These are phyloP conservation scores for Camponotus pennsylvanicus DNA, from an alignment of 1,140 invertebrate species.

Conservation along the genomic window DNA sequence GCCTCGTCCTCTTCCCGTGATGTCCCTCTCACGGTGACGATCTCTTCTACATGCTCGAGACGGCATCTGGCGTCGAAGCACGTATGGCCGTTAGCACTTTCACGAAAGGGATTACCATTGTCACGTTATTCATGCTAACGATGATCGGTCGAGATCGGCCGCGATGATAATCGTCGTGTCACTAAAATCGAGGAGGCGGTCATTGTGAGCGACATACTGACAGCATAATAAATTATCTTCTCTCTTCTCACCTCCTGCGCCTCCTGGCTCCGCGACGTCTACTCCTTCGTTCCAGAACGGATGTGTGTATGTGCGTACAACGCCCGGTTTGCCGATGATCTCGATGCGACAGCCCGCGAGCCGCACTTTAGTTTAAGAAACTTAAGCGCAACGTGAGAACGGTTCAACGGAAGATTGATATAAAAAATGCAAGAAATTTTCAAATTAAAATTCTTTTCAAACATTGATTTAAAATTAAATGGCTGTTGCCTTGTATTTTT, in stretches of 20 bases:
- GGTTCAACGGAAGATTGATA: not conserved
- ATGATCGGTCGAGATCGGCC: slow-evolving; percentile 84
- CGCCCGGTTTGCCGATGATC: slow-evolving; percentile 56
- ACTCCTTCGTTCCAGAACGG: slow-evolving; percentile 30
- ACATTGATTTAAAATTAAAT: not conserved
- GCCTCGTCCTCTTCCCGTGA: slow-evolving; percentile 42
- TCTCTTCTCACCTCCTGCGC: slow-evolving; percentile 38
- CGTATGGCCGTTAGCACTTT: slow-evolving; percentile 76
- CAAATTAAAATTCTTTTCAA: not conserved
- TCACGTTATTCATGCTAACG: slow-evolving; percentile 85
- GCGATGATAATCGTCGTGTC: slow-evolving; percentile 83
- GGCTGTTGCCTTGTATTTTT: no score
- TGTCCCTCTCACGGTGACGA: slow-evolving; percentile 63
- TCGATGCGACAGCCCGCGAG: slow-evolving; percentile 54
- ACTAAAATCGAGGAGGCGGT: slow-evolving; percentile 84
- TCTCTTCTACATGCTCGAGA: slow-evolving; percentile 73
- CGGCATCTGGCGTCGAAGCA: slow-evolving; percentile 77
- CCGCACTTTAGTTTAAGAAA: not conserved
- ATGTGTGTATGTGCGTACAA: slow-evolving; percentile 32
- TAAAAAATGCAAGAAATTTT: not conserved
- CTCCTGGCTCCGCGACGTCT: slow-evolving; percentile 21
- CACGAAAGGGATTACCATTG: slow-evolving; percentile 83
- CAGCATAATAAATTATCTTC: slow-evolving; percentile 85
- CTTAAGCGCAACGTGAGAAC: not conserved
- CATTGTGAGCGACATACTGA: slow-evolving; percentile 85